These are phyloP conservation scores for Spodoptera frugiperda DNA, from an alignment of 1,140 invertebrate species.

Conservation along the genomic window DNA sequence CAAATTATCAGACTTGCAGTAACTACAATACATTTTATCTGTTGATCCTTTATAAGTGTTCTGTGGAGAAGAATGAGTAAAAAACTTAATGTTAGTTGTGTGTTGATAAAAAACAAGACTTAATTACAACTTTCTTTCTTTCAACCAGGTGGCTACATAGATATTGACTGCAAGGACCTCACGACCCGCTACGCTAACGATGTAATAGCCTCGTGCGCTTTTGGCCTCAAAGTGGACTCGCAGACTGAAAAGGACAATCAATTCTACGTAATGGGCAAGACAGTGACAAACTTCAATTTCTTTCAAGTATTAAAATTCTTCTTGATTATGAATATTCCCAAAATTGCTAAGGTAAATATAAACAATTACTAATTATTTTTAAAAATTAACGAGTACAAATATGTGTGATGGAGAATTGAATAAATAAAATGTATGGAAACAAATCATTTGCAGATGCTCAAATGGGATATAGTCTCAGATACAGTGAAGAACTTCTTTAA, in stretches of 20 bases:
- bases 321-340: slow-evolving; percentile 46
- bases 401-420: too few relatives aligned
- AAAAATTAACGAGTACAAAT: too few relatives aligned
- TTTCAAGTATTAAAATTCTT: slow-evolving; percentile 58
- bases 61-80: too few relatives aligned
- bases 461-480: slow-evolving; percentile 68
- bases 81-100: not conserved
- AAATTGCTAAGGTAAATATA: slow-evolving; percentile 53
- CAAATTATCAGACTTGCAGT: too few relatives aligned
- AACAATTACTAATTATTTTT: too few relatives aligned
- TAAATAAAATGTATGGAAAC: too few relatives aligned
- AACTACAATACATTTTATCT: too few relatives aligned
- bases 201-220: slow-evolving; percentile 79
- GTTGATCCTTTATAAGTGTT: too few relatives aligned
- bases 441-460: slow-evolving; percentile 26
- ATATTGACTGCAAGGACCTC: slow-evolving; percentile 84
- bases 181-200: slow-evolving; percentile 87
- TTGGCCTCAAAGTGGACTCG: slow-evolving; percentile 87
- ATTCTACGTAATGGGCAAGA: slow-evolving; percentile 85
- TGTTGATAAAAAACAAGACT: not conserved
- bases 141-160: slow-evolving; percentile 57
- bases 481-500: slow-evolving; percentile 80
- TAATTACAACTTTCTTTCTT: slow-evolving; percentile 58
- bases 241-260: slow-evolving; percentile 84
- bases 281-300: slow-evolving; percentile 55